Evolutionary conservation across 2,888 invertebrate genomes (phyloP), one percentile per base, ranked within the genome.

Genomic region (Alviniconcha strummeri): DNA sequence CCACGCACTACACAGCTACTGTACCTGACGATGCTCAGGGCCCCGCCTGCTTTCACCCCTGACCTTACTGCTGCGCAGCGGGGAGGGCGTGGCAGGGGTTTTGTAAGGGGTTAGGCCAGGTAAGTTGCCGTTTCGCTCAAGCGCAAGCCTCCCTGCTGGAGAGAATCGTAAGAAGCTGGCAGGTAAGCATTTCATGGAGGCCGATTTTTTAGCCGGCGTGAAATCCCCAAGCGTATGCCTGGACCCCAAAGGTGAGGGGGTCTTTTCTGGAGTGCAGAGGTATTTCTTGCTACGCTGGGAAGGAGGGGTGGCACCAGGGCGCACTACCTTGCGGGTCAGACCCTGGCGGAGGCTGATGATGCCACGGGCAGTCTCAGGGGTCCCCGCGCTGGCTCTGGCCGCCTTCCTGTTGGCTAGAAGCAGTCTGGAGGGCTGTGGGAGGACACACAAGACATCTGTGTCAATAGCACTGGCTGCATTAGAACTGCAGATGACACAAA

Each of bases 341-440:
- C 89, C 88, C 19, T 87, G 86, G 55, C 88, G 86, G 55, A 91
- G 86, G 83, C 89, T 88, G n/a, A 89, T 88, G 60, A 91, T 88
- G 17, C 92, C 92, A 75, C 92, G 80, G 5, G 91, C 91, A 17
- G 91, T 91, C 84, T 92, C 91, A 71, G 91, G 92, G 0, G 92
- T 92, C 82, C 92, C 90, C 19, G 92, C 92, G 85, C 90, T 89
- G 60, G 92, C 92, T 64, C 92, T 81, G 4, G 92, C 92, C 52
- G 92, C 91, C 71, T 91, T 91, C 64, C 89, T 88, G 71, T 75
- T 88, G 9, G 92, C 90, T 54, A 89, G 89, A 56, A 79, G 79
- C 9, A 81, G 19, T 15, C 83, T 67, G 77, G 81, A 80, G 19
- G 84, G 75, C 81, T 83, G 80, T 36, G 64, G 64, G 17, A 57